A percentile compares a stretch with the other conserved stretches of the same genome.
These are phyloP conservation scores for Melierax canorus DNA, from an alignment of 2,113 vertebrate genomes.

Conservation along the genomic window DNA sequence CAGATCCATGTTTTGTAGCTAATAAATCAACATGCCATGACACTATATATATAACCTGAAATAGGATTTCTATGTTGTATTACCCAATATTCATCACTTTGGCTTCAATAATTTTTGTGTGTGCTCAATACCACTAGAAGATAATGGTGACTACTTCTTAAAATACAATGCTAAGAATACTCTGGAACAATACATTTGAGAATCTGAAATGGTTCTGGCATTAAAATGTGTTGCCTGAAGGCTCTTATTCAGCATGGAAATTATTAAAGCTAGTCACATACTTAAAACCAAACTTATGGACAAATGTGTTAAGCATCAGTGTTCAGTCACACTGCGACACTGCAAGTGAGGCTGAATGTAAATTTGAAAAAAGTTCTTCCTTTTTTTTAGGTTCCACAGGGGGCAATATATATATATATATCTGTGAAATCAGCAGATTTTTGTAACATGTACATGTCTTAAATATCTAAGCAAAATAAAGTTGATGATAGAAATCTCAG, in stretches of 20 bases:
- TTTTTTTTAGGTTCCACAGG: not conserved
- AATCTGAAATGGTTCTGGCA: not conserved
- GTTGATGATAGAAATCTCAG: not conserved
- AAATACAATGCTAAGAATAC: not conserved
- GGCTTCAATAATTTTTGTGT: not conserved
- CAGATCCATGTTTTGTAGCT: not conserved
- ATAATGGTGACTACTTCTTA: not conserved
- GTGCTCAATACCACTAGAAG: not conserved
- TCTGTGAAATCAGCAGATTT: not conserved
- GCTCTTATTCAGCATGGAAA: not conserved
- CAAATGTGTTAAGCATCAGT: not conserved
- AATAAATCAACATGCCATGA: not conserved
- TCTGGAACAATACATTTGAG: not conserved
- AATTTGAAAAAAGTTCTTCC: not conserved
- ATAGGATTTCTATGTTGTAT: not conserved
- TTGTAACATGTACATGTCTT: not conserved
- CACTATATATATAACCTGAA: not conserved
- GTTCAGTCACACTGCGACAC: not conserved
- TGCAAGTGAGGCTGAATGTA: not conserved
- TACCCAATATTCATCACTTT: not conserved
- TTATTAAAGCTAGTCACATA: not conserved
- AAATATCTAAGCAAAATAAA: not conserved
- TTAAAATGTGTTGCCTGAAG: not conserved
- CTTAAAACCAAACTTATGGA: not conserved
- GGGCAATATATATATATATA: not conserved